phyloP scores from a whole-genome alignment of 1,140 invertebrate species.

The Holcopasites calliopsidis region DNA sequence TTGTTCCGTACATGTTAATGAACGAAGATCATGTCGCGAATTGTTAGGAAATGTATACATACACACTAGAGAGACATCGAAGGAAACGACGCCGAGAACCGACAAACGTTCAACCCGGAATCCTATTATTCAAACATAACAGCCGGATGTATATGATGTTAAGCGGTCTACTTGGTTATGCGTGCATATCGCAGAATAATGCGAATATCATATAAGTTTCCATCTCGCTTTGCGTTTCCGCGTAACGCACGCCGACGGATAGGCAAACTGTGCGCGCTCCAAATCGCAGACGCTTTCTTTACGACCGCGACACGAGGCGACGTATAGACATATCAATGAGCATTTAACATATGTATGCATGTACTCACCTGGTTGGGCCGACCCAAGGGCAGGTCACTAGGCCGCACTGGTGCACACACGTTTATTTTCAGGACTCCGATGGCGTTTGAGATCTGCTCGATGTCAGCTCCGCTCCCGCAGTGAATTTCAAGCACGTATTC shows the following conservation, averaged over 20 bases:
- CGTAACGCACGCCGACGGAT: not conserved
- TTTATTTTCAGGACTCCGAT: conserved; percentile 7
- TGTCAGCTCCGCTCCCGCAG: not conserved
- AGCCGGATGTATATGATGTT: not conserved
- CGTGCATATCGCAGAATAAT: too few relatives aligned
- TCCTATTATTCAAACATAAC: conserved; percentile 50
- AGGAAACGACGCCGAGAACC: conserved; percentile 19
- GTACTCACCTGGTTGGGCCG: conserved; percentile 69
- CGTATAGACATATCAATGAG: not conserved
- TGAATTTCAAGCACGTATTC: not conserved
- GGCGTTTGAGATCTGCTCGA: not conserved
- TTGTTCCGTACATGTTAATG: too few relatives aligned
- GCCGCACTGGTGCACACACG: conserved; percentile 54
- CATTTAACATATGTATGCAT: too few relatives aligned
- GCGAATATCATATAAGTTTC: too few relatives aligned
- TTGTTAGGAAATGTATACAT: too few relatives aligned
- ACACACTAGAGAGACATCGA: not conserved
- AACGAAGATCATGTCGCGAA: too few relatives aligned
- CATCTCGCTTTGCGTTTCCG: not conserved
- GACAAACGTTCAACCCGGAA: conserved; percentile 22
- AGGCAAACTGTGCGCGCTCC: too few relatives aligned
- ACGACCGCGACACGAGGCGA: too few relatives aligned
- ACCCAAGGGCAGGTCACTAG: conserved; percentile 75
- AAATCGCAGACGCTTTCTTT: too few relatives aligned
- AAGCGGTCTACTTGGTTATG: not conserved